Evolutionary conservation across 2,797 vertebrate species (phyloP).

Genomic region (Acanthurus lineatus): DNA sequence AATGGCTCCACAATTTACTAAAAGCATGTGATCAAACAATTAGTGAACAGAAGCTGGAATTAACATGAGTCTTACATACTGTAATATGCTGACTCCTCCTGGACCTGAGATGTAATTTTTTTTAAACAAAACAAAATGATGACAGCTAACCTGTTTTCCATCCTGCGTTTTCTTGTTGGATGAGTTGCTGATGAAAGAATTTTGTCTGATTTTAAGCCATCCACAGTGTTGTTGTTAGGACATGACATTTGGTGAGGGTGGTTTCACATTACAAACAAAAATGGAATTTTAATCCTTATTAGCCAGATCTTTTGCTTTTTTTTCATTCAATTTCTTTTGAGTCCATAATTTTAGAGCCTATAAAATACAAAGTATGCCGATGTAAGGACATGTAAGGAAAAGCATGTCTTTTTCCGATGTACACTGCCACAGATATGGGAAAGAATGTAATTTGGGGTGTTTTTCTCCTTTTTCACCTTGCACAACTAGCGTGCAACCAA

Average conservation of each 20-base stretch:
- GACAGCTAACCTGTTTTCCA: not conserved
- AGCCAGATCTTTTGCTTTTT: constrained; percentile 9
- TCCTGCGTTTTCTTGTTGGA: constrained; percentile 12
- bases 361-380: too few species aligned
- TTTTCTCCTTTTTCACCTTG: too few species aligned
- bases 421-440: too few species aligned
- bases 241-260: constrained; percentile 11
- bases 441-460: too few species aligned
- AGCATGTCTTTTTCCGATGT: too few species aligned
- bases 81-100: not conserved
- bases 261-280: constrained; percentile 23
- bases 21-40: constrained; percentile 14
- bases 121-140: constrained; percentile 1
- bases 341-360: too few species aligned
- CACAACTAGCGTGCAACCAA: too few species aligned
- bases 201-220: not conserved
- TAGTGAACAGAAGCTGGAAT: not conserved
- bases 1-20: constrained; percentile 38
- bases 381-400: too few species aligned
- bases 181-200: not conserved
- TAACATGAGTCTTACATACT: not conserved
- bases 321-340: too few species aligned
- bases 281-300: constrained; percentile 25
- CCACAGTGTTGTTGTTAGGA: constrained; percentile 2
- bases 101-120: constrained; percentile 8